A percentile compares a stretch with the other conserved stretches of the same genome.
phyloP scores from a whole-genome alignment of 2,888 invertebrate species.

The Patella depressa region DNA sequence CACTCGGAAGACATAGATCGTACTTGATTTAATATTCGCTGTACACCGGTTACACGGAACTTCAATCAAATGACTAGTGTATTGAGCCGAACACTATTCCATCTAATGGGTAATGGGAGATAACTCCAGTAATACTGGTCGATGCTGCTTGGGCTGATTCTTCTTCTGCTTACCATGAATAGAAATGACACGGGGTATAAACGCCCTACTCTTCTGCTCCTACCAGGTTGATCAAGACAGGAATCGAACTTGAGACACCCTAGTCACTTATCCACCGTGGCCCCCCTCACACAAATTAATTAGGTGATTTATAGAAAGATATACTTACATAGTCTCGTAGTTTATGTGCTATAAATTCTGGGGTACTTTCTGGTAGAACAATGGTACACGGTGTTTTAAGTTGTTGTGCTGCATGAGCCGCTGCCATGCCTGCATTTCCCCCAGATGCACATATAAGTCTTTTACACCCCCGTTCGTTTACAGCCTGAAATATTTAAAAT shows the following conservation, averaged over 20 bases:
- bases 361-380: constrained; percentile 70
- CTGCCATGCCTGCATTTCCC: constrained; percentile 74
- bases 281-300: not conserved
- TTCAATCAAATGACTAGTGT: too few species aligned
- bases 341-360: constrained; percentile 63
- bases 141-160: too few species aligned
- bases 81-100: too few species aligned
- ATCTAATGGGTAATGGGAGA: too few species aligned
- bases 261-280: too few species aligned
- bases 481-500: constrained; percentile 40
- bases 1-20: too few species aligned
- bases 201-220: too few species aligned
- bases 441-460: constrained; percentile 72
- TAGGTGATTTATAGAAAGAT: not conserved
- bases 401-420: constrained; percentile 71
- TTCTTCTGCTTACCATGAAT: not conserved
- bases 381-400: constrained; percentile 70
- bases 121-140: too few species aligned
- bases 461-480: constrained; percentile 48
- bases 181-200: not conserved
- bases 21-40: too few species aligned
- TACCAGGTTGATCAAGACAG: not conserved
- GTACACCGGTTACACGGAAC: too few species aligned
- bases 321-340: constrained; percentile 59
- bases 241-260: too few species aligned